Base-by-base conservation (phyloP, 2,797 vertebrate genomes). In the Glossophaga mutica region DNA sequence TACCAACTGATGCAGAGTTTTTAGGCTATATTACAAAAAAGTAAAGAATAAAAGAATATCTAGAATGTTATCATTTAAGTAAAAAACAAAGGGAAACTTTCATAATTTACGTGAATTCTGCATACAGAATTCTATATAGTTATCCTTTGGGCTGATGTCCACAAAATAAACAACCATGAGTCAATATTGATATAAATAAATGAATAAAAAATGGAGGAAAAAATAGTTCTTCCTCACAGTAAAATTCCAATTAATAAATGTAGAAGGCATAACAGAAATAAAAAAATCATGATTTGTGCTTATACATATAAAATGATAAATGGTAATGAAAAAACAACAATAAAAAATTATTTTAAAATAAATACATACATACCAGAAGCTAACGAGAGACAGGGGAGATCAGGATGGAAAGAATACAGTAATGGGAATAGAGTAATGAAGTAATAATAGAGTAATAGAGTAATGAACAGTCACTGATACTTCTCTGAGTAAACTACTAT, bases 171-270 rank as follows among this genome's bases (percentile, higher is more conserved):
- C 55, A 78, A 78, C 29, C 2, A 21, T 81, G 44, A 76, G 12
- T 83, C 44, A 29, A 39, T 11, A 65, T 18, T 32, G 22, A 93
- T n/a, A 81, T 48, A 86, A 90, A 77, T 48, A 90, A 90, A 42
- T 42, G 32, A 78, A 73, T 24, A 44, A 77, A 91, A 68, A 68
- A 37, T 8, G 3, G 50, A 16, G 57, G 14, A 16, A 34, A 48
- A 93, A 65, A 90, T 32, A 62, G 11, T 39, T 70, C 44, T 87
- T 70, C 87, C 26, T 87, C 71, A 68, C 0, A 70, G 59, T 70
- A 76, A 86, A 96, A 93, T 62, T 77, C 32, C 65, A 73, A 48
- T 62, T 76, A 95, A 77, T 21, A 82, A 86, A 82, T 70, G 32
- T 44, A 87, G 73, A 82, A 50, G 8, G 26, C 16, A 44, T 24